These are phyloP conservation scores for Pampusana beccarii DNA, from an alignment of 2,113 vertebrate species.

Conservation along the genomic window DNA sequence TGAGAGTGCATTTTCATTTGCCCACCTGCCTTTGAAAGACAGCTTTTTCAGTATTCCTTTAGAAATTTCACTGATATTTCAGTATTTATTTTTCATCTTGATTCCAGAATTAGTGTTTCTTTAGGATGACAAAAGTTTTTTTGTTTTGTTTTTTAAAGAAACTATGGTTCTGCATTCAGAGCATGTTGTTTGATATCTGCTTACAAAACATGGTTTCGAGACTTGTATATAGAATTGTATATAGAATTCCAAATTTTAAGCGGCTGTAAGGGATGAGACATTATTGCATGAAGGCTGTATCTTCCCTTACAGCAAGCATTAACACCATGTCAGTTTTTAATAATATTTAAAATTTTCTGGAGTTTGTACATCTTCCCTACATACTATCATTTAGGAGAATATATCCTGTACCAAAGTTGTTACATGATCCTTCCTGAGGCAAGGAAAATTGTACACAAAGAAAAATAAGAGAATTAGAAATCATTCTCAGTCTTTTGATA, in stretches of 20 bases:
- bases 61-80: background rate
- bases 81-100: background rate
- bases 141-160: background rate
- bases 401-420: rapidly evolving
- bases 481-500: background rate
- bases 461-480: background rate
- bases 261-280: background rate
- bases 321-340: background rate
- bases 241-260: background rate
- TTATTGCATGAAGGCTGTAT: background rate
- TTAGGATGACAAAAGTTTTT: background rate
- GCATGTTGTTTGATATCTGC: background rate
- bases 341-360: background rate
- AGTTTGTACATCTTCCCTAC: background rate
- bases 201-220: background rate
- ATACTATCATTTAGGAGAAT: background rate
- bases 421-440: background rate
- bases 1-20: background rate
- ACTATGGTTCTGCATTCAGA: background rate
- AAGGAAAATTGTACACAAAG: background rate
- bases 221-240: background rate
- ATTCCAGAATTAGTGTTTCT: background rate
- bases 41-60: background rate
- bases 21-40: background rate
- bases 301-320: background rate